phyloP scores from a whole-genome alignment of 2,113 vertebrate genomes.

The Brachypteracias leptosomus region DNA sequence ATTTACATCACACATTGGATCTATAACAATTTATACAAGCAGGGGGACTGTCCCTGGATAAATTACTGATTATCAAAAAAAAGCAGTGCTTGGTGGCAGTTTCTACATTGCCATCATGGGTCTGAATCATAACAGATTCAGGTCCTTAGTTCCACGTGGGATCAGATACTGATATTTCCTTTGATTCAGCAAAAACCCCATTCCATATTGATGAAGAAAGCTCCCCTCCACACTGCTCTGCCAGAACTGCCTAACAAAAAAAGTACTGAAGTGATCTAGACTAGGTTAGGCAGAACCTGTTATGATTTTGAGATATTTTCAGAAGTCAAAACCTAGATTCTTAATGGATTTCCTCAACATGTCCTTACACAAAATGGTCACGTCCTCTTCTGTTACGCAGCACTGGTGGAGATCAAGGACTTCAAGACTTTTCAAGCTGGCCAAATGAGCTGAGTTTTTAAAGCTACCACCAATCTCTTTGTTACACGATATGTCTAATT shows the following conservation, averaged over 20 bases:
- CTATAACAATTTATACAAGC: not conserved
- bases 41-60: not conserved
- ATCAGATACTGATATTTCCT: not conserved
- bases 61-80: not conserved
- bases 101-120: not conserved
- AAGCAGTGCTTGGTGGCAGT: not conserved
- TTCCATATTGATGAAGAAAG: not conserved
- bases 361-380: constrained; percentile 76
- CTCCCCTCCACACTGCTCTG: not conserved
- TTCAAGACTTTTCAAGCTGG: constrained; percentile 75
- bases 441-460: constrained; percentile 66
- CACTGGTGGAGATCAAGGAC: constrained; percentile 84
- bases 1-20: not conserved
- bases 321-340: not conserved
- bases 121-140: not conserved
- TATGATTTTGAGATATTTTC: not conserved
- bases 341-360: not conserved
- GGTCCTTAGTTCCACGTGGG: not conserved
- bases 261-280: not conserved
- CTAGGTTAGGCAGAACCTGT: not conserved
- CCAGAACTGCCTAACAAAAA: not conserved
- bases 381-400: constrained; percentile 75
- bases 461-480: constrained; percentile 79
- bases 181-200: not conserved
- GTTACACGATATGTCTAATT: constrained; percentile 85